Evolutionary conservation across 2,113 vertebrate genomes (phyloP).

Genomic region (Silurus glanis): DNA sequence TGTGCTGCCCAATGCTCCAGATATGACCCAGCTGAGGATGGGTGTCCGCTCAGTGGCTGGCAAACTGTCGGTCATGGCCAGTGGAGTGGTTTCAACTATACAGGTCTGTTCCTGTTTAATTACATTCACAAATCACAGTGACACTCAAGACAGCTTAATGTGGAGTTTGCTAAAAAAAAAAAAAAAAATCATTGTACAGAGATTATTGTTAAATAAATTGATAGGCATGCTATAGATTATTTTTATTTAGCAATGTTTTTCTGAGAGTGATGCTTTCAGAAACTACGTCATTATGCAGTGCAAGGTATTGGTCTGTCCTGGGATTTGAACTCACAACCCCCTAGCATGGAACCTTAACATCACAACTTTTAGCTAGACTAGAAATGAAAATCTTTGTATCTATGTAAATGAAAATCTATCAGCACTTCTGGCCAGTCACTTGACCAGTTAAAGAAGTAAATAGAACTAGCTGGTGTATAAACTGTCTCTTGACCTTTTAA

Average conservation of each 20-base stretch:
- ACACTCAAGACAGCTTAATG: not conserved
- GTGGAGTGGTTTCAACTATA: conserved; percentile 89
- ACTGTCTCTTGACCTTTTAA: not conserved
- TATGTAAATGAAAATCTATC: not conserved
- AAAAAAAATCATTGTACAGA: not conserved
- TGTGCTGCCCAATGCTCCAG: conserved; percentile 84
- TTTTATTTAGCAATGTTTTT: not conserved
- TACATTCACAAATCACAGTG: not conserved
- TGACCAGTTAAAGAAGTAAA: too few species aligned
- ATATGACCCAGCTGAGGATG: conserved; percentile 91
- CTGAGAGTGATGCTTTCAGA: not conserved
- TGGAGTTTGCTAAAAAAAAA: not conserved
- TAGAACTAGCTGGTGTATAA: not conserved
- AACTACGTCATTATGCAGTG: not conserved
- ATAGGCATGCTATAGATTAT: not conserved
- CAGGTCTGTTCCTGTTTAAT: conserved; percentile 76
- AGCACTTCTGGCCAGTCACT: not conserved
- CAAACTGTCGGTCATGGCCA: conserved; percentile 92
- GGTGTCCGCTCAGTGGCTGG: conserved; percentile 91
- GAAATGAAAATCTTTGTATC: not conserved
- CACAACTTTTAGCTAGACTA: not conserved
- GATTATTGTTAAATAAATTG: not conserved
- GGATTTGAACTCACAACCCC: not conserved
- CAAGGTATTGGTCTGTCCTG: not conserved
- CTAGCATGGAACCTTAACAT: not conserved